phyloP scores from a whole-genome alignment of 2,888 invertebrate species.

The Eupithecia subfuscata region DNA sequence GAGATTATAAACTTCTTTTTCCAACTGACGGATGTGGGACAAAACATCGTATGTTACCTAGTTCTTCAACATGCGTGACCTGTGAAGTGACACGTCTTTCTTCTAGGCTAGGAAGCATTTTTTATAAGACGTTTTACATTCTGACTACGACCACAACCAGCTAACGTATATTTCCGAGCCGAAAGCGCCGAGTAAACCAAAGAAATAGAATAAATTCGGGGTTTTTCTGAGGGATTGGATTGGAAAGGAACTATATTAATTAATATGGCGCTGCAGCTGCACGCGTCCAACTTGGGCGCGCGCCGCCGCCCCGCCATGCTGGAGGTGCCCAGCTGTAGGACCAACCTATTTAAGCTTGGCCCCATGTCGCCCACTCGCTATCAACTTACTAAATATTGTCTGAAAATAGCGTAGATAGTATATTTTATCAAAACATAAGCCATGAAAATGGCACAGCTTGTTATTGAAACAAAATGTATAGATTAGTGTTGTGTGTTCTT shows the following conservation, averaged over 20 bases:
- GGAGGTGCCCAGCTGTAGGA: too few relatives aligned
- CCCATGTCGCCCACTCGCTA: too few relatives aligned
- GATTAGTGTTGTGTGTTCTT: too few relatives aligned
- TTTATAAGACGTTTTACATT: background rate
- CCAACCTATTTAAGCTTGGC: too few relatives aligned
- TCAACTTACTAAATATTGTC: too few relatives aligned
- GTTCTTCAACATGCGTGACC: background rate
- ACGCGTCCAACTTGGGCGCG: too few relatives aligned
- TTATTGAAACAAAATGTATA: too few relatives aligned
- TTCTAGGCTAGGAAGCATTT: background rate
- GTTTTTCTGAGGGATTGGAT: background rate
- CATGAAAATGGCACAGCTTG: too few relatives aligned
- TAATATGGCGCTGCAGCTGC: too few relatives aligned
- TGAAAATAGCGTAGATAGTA: too few relatives aligned
- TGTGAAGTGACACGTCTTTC: background rate
- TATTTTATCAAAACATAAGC: too few relatives aligned
- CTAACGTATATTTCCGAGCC: background rate
- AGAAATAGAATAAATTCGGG: background rate
- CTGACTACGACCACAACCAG: background rate
- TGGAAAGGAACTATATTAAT: background rate
- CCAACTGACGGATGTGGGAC: background rate
- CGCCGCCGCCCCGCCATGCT: too few relatives aligned
- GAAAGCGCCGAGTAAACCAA: background rate
- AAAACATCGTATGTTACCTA: background rate
- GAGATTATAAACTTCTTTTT: background rate